Conservation (phyloP, 2,888 invertebrate genomes). For the Lasioglossum morio region DNA sequence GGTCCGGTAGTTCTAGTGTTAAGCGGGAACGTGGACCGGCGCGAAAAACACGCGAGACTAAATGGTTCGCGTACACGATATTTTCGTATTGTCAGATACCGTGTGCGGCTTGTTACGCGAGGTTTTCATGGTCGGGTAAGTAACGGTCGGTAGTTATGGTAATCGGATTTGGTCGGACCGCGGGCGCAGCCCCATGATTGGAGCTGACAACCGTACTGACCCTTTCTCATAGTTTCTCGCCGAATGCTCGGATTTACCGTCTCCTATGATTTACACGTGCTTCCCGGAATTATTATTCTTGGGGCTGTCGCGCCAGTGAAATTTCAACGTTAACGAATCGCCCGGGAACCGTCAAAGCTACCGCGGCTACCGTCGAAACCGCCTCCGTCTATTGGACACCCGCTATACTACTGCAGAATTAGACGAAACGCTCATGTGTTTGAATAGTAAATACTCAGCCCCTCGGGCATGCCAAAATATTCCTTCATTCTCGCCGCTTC, state of each 20-base stretch:
- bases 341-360: background rate
- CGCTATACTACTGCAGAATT: background rate
- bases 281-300: constrained; percentile 9
- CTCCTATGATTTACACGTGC: constrained; percentile 9
- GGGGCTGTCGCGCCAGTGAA: background rate
- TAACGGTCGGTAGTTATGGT: constrained; percentile 58
- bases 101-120: constrained; percentile 39
- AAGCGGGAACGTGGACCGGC: background rate
- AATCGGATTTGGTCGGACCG: constrained; percentile 61
- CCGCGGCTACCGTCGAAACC: background rate
- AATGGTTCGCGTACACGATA: constrained; percentile 5
- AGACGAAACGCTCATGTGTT: background rate
- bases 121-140: constrained; percentile 46
- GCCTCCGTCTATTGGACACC: background rate
- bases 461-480: background rate
- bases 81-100: constrained; percentile 33
- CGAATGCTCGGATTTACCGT: constrained; percentile 26
- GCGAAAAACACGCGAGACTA: background rate
- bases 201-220: constrained; percentile 35
- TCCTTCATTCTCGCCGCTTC: background rate
- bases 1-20: too few relatives aligned
- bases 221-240: constrained; percentile 42
- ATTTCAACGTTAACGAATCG: background rate
- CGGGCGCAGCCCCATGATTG: constrained; percentile 30
- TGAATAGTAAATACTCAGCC: background rate